Conservation (phyloP, 2,888 invertebrate genomes). For the Tribolium freemani region DNA sequence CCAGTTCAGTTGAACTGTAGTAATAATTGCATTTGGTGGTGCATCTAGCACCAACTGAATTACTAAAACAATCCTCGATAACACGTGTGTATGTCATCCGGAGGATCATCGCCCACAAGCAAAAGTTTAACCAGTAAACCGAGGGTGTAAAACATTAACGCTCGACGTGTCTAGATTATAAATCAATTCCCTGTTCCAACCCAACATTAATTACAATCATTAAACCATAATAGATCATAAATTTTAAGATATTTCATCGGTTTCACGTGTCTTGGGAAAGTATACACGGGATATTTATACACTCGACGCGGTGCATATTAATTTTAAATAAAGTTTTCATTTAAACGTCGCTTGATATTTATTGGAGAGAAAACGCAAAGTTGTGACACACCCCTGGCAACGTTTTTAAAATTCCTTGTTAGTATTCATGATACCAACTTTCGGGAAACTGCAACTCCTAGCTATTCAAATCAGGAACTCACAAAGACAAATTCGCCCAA, state of each 20-base stretch:
- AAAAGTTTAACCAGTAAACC: background rate
- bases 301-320: slow-evolving; percentile 33
- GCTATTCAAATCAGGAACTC: slow-evolving; percentile 27
- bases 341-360: slow-evolving; percentile 26
- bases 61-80: background rate
- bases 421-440: slow-evolving; percentile 23
- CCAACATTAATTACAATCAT: slow-evolving; percentile 39
- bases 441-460: slow-evolving; percentile 11
- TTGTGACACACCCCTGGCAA: slow-evolving; percentile 9
- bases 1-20: slow-evolving; percentile 10
- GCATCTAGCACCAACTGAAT: background rate
- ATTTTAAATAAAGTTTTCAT: slow-evolving; percentile 29
- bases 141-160: slow-evolving; percentile 15
- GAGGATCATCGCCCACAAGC: background rate
- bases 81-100: background rate
- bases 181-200: slow-evolving; percentile 26
- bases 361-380: background rate
- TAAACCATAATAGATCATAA: slow-evolving; percentile 40
- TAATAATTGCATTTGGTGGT: slow-evolving; percentile 13
- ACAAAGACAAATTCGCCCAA: slow-evolving; percentile 7
- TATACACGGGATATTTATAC: slow-evolving; percentile 26
- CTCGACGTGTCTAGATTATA: slow-evolving; percentile 29
- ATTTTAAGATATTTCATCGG: slow-evolving; percentile 39
- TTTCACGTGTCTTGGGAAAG: slow-evolving; percentile 19
- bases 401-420: slow-evolving; percentile 20